Evolutionary conservation across 2,113 vertebrate genomes (phyloP), one percentile per base, ranked within the genome.

Genomic region (Myiozetetes cayanensis): DNA sequence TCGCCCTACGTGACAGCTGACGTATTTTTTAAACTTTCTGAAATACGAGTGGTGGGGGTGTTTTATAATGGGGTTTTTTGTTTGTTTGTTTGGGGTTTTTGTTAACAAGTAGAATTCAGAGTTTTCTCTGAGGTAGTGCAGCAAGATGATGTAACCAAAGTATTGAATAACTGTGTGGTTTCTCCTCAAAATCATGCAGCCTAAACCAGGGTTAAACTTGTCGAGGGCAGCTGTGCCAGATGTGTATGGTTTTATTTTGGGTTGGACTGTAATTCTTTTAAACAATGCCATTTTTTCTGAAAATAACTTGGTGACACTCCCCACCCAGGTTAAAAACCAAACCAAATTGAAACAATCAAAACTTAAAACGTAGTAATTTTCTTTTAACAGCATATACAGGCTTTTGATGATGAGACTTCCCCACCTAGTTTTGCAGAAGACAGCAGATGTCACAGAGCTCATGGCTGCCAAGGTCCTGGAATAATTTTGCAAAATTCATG

Each of bases 1-100:
- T 94, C 2, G 1, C 8, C 25, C 5, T 83, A 4, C 0, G 0
- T 83, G 71, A 66, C 49, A 85, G 12, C 37, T 41, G 30, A 17
- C 33, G 2, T 43, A 24, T 39, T 78, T 82, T 63, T 56, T 44
- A 44, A 72, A 37, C 20, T 72, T 73, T 79, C 14, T 68, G 61
- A 78, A 87, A 71, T 62, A 9, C 0, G 1, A 3, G 19, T 52
- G 22, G 13, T 73, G 14, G 9, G 4, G 17, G 35, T 23, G 6
- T 21, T 67, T 78, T 73, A n/a, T 84, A 28, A 3, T 3, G 12
- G 10, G 1, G 16, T 3, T 25, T 19, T 55, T 55, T 22, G 6
- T 72, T 61, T n/a, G 18, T 2, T 27, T 83, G 14, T 27, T 83
- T 86, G 62, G 31, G 14, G 3, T 6, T 56, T 77, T 58, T 55